Evolutionary conservation across 2,797 vertebrate genomes (phyloP), one percentile per base, ranked within the genome.

Genomic region (Strix occidentalis): DNA sequence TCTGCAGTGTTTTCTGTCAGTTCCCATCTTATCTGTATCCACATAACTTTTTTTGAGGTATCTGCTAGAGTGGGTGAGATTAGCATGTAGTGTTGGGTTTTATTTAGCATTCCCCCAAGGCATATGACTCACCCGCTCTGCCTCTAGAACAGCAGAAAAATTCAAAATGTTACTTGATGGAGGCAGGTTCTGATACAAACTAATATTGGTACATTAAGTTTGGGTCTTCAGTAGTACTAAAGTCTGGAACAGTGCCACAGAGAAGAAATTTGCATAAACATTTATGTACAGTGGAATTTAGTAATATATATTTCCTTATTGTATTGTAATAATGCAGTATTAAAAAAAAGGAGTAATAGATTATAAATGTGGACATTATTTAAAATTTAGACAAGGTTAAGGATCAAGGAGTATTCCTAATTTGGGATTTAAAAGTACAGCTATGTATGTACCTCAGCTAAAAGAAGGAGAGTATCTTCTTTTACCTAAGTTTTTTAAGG

Each of bases 61-160:
- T 91, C 56, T 94, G 35, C 64, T 80, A 37, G 84, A 95, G 91
- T 87, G 87, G 78, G 87, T 91, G 91, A 79, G 39, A 89, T 95
- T 66, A 95, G 31, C 35, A 91, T 74, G 54, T 65, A 66, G 46
- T 51, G 39, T 80, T 84, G 75, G n/a, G 71, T 83, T 97, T 96
- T 95, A 95, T 95, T 92, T 95, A 95, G 84, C 71, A 45, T 91
- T 95, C 60, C 81, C 58, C 57, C 23, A 63, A 88, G 89, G 79
- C 82, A 26, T 83, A 80, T 95, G 82, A 89, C 60, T 97, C 93
- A 95, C 16, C 19, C 6, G 0, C 75, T 93, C 80, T 93, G 54
- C 33, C 33, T 89, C 75, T 85, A 87, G 41, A 92, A 56, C 43
- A 84, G 82, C 35, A 93, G 51, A 72, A 69, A 89, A 56, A n/a